Base-by-base conservation (phyloP, 2,797 vertebrate genomes). In the Chelon auratus region DNA sequence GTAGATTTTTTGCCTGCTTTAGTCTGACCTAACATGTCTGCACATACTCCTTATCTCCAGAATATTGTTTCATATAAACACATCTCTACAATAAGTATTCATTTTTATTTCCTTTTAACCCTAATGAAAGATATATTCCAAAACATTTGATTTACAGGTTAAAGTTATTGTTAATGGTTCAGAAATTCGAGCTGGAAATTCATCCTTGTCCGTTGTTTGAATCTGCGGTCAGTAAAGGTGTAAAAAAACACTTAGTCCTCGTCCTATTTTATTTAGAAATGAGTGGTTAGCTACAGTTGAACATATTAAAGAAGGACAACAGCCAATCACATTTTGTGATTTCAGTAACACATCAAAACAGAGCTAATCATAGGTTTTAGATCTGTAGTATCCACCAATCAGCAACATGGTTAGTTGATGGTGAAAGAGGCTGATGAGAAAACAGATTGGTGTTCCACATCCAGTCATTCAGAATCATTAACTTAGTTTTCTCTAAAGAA, bases 231-330 rank as follows among this genome's bases (percentile, higher is more conserved):
- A 59, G 55, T 56, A 20, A 10, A 39, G 68, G 60, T 67, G 62
- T 79, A 76, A 75, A 48, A 30, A 68, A 55, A 74, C 42, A 24
- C 24, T 50, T 76, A 15, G 4, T 72, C 53, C 70, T 43, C 42
- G 70, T 75, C 48, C 55, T 20, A 42, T 75, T 55, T 81, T 78
- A 43, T 65, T 72, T 10, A 24, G 42, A 30, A 72, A 83, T 88
- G 81, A 60, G 22, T 70, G 76, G 73, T 65, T 81, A 80, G 79
- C 86, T 80, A 86, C 81, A 85, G 75, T 72, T 68, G 58, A 83
- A 77, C 26, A 71, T 42, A 72, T 72, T 2, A 74, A 62, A 75
- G 60, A 47, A 42, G 10, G 50, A 55, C 17, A 1, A 33, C 51
- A 80, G 53, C 86, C 81, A 88, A 87, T 90, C 66, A 39, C 50